A percentile compares a stretch with the other conserved stretches of the same genome.
Conservation (phyloP, 1,140 invertebrate genomes). For the Papilio helenus region DNA sequence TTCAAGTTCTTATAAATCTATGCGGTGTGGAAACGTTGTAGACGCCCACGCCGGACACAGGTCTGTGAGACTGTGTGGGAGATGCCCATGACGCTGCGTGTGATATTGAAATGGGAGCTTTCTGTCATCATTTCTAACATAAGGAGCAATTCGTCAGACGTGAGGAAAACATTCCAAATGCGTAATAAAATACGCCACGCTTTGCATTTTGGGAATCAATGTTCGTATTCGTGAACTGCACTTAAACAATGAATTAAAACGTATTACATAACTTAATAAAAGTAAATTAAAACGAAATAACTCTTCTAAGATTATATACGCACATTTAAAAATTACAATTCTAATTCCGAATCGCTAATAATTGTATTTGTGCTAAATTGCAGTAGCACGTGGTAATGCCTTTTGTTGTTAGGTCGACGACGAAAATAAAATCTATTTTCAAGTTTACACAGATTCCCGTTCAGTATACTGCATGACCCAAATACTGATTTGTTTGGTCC, state of each 20-base stretch:
- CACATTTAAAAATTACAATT: background rate
- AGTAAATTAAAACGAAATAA: background rate
- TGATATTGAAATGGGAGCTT: constrained; percentile 52
- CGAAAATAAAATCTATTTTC: constrained; percentile 78
- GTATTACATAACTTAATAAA: background rate
- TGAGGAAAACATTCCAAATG: constrained; percentile 72
- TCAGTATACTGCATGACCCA: constrained; percentile 69
- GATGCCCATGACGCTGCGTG: constrained; percentile 63
- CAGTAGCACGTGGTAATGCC: background rate
- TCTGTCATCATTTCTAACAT: background rate
- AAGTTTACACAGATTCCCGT: constrained; percentile 70
- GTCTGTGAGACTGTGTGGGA: constrained; percentile 60
- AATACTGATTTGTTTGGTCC: constrained; percentile 64
- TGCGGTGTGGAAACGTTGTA: constrained; percentile 72
- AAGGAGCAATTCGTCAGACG: constrained; percentile 55
- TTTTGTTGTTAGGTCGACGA: constrained; percentile 39
- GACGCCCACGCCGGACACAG: constrained; percentile 63
- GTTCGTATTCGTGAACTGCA: background rate
- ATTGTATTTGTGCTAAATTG: constrained; percentile 26
- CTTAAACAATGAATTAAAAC: background rate
- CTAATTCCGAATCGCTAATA: background rate
- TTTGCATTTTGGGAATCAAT: background rate
- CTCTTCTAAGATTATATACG: background rate
- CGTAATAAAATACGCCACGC: constrained; percentile 53
- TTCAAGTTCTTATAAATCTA: constrained; percentile 67